Evolutionary conservation across 2,113 vertebrate genomes (phyloP), one percentile per base, ranked within the genome.

Genomic region (Megalops atlanticus): DNA sequence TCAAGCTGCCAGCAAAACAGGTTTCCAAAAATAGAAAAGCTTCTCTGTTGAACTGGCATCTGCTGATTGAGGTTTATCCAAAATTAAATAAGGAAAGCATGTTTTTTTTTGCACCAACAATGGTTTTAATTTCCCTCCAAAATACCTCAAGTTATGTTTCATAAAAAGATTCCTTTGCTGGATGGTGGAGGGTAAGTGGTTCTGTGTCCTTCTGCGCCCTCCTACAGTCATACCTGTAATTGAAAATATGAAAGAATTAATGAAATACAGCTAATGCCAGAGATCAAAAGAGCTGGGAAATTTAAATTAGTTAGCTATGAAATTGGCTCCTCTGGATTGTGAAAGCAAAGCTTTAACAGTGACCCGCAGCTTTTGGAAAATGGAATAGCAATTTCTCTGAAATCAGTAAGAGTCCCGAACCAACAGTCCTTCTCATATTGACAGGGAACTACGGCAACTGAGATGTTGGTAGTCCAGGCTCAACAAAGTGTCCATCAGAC

Each of bases 181-280:
- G 40, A 49, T n/a, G 35, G 49, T 5, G 64, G 47, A 39, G 69
- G 71, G 39, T 68, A 47, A 83, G 74, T 82, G 39, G 15, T 36
- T 24, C 58, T 74, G 74, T 64, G 76, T 79, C 79, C 85, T 72
- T 45, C 64, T 79, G 85, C 71, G 72, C 81, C 45, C 41, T 45
- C 31, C 77, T 16, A 27, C 39, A 78, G 76, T 72, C 74, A 58
- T 82, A 90, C 87, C 84, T 89, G 87, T 88, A 87, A 90, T 88
- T 89, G 89, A 92, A 89, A 89, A 87, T 49, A 81, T 70, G 74
- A 85, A 79, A 75, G 86, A 89, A 85, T 89, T 88, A 84, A 88
- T 89, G 86, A 83, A 86, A 89, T 86, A 70, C 80, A 80, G 81
- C 84, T 91, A 89, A 88, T 88, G 70, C 83, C 86, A 81, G 83